phyloP scores from a whole-genome alignment of 2,113 vertebrate species.

The Podocnemis expansa region DNA sequence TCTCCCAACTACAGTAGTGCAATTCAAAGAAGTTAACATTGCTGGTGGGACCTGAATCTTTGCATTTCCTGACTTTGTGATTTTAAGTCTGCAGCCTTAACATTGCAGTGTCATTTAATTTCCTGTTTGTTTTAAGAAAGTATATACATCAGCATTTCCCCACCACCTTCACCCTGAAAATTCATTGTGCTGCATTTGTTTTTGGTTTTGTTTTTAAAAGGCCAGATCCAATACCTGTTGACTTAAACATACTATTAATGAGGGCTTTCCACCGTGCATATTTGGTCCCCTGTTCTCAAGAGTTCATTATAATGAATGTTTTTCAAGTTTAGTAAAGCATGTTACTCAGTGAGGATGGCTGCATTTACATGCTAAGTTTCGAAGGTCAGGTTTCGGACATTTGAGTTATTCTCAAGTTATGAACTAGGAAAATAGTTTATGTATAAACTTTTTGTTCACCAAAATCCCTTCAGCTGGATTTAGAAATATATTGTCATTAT shows the following conservation, averaged over 20 bases:
- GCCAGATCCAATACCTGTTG: background rate
- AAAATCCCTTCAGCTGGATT: too few species aligned
- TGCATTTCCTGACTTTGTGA: slow-evolving; percentile 47
- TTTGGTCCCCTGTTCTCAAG: background rate
- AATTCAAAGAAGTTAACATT: background rate
- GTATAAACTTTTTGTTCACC: background rate
- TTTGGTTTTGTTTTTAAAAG: background rate
- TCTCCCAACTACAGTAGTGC: background rate
- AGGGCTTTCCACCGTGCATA: slow-evolving; percentile 12
- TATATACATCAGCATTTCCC: slow-evolving; percentile 5
- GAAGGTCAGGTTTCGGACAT: background rate
- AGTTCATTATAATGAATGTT: background rate
- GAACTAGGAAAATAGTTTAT: background rate
- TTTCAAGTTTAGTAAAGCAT: background rate
- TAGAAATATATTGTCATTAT: background rate
- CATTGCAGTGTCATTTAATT: background rate
- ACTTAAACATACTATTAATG: background rate
- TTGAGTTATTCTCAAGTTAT: background rate
- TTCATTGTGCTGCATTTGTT: background rate
- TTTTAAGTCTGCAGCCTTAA: background rate
- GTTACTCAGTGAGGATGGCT: slow-evolving; percentile 10
- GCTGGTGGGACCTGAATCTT: slow-evolving; percentile 48
- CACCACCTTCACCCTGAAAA: background rate
- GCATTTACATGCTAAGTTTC: slow-evolving; percentile 14
- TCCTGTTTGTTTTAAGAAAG: background rate